Conservation (phyloP, 1,140 invertebrate species). For the Saccostrea glomerata region DNA sequence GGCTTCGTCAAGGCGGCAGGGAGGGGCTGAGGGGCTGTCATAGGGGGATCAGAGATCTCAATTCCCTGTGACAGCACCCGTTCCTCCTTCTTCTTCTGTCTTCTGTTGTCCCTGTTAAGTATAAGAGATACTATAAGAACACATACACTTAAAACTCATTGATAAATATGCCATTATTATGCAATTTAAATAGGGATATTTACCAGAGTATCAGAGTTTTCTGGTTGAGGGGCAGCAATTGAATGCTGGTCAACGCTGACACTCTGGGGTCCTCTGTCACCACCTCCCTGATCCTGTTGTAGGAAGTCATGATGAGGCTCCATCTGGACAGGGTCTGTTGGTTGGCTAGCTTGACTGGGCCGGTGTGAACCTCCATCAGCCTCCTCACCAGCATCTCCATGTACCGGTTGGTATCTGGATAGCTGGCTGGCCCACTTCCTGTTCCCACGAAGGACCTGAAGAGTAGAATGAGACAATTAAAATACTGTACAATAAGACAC, state of each 20-base stretch:
- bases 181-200: background rate
- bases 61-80: background rate
- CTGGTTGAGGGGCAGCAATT: background rate
- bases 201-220: background rate
- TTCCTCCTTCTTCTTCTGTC: background rate
- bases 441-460: background rate
- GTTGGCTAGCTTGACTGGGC: background rate
- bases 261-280: slow-evolving; percentile 8
- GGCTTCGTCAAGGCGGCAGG: background rate
- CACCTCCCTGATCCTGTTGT: slow-evolving; percentile 18
- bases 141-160: background rate
- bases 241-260: background rate
- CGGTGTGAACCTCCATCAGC: too few relatives aligned
- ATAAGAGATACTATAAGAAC: background rate
- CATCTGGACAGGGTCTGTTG: background rate
- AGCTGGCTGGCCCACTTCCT: too few relatives aligned
- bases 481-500: too few relatives aligned
- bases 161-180: too few relatives aligned
- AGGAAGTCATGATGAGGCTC: background rate
- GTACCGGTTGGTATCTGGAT: too few relatives aligned
- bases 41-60: background rate
- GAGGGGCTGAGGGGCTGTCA: background rate
- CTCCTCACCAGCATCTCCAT: too few relatives aligned
- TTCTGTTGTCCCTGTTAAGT: background rate
- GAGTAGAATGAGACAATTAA: too few relatives aligned